Conservation (phyloP, 1,140 invertebrate genomes). For the Potamilus streckersoni region DNA sequence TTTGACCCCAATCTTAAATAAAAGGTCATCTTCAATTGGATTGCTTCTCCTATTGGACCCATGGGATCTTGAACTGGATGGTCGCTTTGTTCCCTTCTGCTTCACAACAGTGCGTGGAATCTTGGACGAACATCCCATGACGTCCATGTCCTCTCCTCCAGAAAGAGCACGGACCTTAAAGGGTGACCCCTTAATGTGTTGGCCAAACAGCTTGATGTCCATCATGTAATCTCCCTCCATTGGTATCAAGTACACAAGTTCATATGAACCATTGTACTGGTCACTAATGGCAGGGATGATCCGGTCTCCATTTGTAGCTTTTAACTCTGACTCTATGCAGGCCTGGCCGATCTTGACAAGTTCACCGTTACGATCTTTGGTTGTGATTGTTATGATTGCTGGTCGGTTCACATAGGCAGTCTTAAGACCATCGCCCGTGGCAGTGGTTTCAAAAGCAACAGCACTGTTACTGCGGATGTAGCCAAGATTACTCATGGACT, state of each 20-base stretch:
- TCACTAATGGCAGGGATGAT: slow-evolving; percentile 65
- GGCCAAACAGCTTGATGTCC: slow-evolving; percentile 67
- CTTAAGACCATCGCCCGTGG: slow-evolving; percentile 69
- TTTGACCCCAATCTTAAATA: slow-evolving; percentile 67
- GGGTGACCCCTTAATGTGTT: slow-evolving; percentile 70
- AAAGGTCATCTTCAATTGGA: slow-evolving; percentile 69
- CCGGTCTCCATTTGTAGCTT: slow-evolving; percentile 40
- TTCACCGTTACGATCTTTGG: slow-evolving; percentile 67
- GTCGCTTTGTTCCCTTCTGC: slow-evolving; percentile 65
- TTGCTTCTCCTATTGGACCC: slow-evolving; percentile 67
- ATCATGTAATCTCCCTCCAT: slow-evolving; percentile 67
- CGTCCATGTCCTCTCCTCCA: slow-evolving; percentile 38
- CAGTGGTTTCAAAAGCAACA: slow-evolving; percentile 67
- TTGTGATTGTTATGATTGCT: slow-evolving; percentile 64
- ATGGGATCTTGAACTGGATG: slow-evolving; percentile 66
- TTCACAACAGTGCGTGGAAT: slow-evolving; percentile 60
- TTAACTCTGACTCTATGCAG: slow-evolving; percentile 51
- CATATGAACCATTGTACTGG: slow-evolving; percentile 70
- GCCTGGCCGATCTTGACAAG: slow-evolving; percentile 63
- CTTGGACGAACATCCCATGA: slow-evolving; percentile 43
- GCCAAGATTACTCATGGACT: slow-evolving; percentile 64
- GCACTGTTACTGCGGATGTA: slow-evolving; percentile 67
- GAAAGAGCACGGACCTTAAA: slow-evolving; percentile 64
- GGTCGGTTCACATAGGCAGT: slow-evolving; percentile 38
- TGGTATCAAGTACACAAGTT: slow-evolving; percentile 67